Evolutionary conservation across 2,113 vertebrate species (phyloP), one percentile per base, ranked within the genome.

Genomic region (Eidolon helvum): DNA sequence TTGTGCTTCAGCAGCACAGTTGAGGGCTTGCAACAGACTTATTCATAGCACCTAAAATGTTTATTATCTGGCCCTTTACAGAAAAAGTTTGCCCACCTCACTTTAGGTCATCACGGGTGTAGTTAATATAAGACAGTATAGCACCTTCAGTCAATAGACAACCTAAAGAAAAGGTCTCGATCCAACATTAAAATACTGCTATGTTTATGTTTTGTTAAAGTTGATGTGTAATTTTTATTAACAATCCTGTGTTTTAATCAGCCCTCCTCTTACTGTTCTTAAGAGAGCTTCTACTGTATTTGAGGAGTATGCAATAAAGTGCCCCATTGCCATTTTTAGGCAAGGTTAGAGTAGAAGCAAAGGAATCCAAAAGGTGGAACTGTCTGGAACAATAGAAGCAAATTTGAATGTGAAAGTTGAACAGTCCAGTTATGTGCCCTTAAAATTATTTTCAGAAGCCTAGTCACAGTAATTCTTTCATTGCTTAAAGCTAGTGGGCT

Each of bases 251-350:
- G 50, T 87, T 90, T 87, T 35, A 94, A 30, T 83, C 48, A 61
- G 48, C n/a, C 43, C 16, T 19, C 43, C 21, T 43, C 26, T 87
- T 89, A 71, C 53, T 91, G 5, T 94, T 94, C 55, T 93, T 86
- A 96, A 94, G 87, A 96, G 87, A 97, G 79, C 71, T 82, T 93
- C 95, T 96, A 45, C 33, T 59, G 24, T 91, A 83, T 79, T 87
- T 71, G 87, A 83, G 77, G 48, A 94, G 21, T 78, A 28, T 90
- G 65, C 21, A 83, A 61, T 50, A 77, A 88, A 90, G 43, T 80
- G 72, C 78, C 55, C 40, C 19, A 50, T 63, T 94, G 55, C 55
- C 35, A 59, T 75, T 93, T 95, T 71, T 89, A 90, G 85, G 38
- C 78, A 94, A 30, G 35, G 85, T 84, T 74, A 90, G 92, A 91